A percentile compares a stretch with the other conserved stretches of the same genome.
These are phyloP conservation scores for Drepana falcataria DNA, from an alignment of 2,888 invertebrate genomes.

Conservation along the genomic window DNA sequence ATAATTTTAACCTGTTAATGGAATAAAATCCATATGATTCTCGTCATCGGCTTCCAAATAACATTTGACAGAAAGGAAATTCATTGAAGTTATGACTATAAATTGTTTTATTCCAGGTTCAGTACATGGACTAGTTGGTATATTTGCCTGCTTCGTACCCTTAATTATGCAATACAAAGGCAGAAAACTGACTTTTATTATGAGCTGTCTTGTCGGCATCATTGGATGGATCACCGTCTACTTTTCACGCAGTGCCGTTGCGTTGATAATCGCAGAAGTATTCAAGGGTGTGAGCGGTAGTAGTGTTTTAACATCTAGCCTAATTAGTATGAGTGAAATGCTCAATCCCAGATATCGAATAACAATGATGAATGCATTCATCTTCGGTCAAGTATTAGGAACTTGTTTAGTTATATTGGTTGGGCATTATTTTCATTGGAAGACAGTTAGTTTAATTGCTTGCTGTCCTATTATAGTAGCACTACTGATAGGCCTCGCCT, in stretches of 20 bases:
- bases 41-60: too few relatives aligned
- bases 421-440: neutral
- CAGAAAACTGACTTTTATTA: constrained; percentile 20
- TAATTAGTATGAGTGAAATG: constrained; percentile 2
- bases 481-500: neutral
- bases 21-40: too few relatives aligned
- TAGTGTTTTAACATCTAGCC: constrained; percentile 8
- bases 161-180: constrained; percentile 24
- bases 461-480: neutral
- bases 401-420: neutral
- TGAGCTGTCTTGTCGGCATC: constrained; percentile 16
- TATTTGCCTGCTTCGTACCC: constrained; percentile 22
- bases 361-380: neutral
- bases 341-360: neutral
- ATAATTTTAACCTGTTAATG: too few relatives aligned
- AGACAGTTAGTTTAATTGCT: neutral
- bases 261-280: constrained; percentile 19
- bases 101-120: constrained; percentile 17
- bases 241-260: constrained; percentile 6
- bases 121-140: constrained; percentile 23
- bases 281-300: constrained; percentile 21
- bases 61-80: too few relatives aligned
- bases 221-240: constrained; percentile 19
- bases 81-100: too few relatives aligned
- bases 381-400: neutral